Evolutionary conservation across 2,797 vertebrate species (phyloP).

Genomic region (Agapornis canus): DNA sequence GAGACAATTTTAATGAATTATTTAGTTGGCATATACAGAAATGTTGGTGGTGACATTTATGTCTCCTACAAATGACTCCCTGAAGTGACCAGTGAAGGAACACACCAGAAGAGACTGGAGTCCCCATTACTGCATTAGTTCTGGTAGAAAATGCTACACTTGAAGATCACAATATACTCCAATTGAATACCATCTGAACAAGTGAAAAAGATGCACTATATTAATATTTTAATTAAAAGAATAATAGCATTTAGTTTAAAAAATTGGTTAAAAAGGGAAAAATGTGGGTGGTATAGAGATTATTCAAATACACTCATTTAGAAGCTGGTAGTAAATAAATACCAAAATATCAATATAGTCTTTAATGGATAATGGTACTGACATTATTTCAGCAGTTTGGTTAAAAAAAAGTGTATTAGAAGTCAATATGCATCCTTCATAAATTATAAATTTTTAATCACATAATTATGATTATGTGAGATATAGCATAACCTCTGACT

Average conservation of each 20-base stretch:
- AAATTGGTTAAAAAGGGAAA: not conserved
- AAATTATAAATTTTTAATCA: not conserved
- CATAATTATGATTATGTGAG: not conserved
- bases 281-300: not conserved
- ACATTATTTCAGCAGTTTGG: not conserved
- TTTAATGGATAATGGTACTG: not conserved
- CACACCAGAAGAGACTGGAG: not conserved
- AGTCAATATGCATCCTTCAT: not conserved
- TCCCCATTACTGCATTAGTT: not conserved
- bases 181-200: not conserved
- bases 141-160: not conserved
- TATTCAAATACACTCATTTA: not conserved
- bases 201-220: not conserved
- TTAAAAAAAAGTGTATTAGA: not conserved
- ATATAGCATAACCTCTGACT: not conserved
- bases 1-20: not conserved
- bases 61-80: not conserved
- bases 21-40: not conserved
- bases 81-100: not conserved
- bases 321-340: not conserved
- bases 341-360: not conserved
- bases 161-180: not conserved
- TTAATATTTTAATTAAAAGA: not conserved
- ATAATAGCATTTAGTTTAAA: not conserved
- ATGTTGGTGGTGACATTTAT: not conserved